Evolutionary conservation across 23 tunicate genomes (phyloP).

Genomic region (Ciona savignyi): DNA sequence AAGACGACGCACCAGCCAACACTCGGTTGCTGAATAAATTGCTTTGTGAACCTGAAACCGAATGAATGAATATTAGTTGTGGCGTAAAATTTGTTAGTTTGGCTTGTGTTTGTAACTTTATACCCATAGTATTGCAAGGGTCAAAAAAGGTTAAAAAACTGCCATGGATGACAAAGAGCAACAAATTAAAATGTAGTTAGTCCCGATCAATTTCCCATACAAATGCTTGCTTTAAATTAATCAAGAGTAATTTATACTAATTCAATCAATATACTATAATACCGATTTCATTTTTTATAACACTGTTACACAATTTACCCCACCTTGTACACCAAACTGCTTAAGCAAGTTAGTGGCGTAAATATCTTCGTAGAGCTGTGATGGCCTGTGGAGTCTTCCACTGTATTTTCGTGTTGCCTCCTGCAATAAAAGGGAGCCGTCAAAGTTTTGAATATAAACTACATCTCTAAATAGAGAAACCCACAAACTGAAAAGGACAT

Average conservation of each 20-base stretch:
- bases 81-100: no score
- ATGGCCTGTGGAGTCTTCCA: constrained; percentile 1
- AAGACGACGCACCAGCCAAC: constrained; percentile 47
- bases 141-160: no score
- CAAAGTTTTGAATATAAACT: no score
- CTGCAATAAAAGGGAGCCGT: background rate
- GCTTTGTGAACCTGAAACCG: constrained; percentile 70
- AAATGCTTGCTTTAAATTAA: background rate
- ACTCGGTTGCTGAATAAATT: constrained; percentile 82
- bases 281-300: no score
- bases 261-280: no score
- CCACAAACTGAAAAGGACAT: no score
- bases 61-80: background rate
- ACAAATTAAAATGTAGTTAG: background rate
- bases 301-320: no score
- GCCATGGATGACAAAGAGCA: background rate
- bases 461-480: no score
- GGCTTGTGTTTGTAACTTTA: no score
- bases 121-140: no score
- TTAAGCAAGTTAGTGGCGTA: constrained; percentile 6
- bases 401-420: constrained; percentile 14
- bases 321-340: constrained; percentile 53
- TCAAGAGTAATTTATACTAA: background rate
- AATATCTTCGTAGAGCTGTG: background rate
- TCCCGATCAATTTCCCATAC: no score